phyloP scores from a whole-genome alignment of 2,113 vertebrate species.

The Lontra canadensis region DNA sequence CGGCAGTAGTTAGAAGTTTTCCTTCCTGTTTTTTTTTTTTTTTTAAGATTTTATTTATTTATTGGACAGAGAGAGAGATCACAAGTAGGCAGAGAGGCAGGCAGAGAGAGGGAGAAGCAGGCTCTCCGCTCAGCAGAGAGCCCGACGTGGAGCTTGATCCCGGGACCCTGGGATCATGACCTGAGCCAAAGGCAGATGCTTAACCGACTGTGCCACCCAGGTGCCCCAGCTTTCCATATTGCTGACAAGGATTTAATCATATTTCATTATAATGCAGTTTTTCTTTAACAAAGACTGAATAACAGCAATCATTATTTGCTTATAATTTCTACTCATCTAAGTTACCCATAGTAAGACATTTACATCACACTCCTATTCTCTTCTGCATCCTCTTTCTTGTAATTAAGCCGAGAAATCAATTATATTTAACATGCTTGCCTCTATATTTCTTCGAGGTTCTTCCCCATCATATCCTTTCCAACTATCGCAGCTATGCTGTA shows the following conservation, averaged over 20 bases:
- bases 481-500: not conserved
- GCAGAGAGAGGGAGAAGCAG: no score
- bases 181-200: no score
- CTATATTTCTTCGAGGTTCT: not conserved
- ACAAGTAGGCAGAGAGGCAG: no score
- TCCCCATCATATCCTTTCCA: not conserved
- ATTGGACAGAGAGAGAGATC: no score
- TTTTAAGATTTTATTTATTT: no score
- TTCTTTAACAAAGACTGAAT: not conserved
- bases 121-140: no score
- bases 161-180: no score
- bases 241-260: not conserved
- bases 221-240: not conserved
- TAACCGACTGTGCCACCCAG: no score
- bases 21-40: not conserved
- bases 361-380: not conserved
- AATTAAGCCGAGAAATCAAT: not conserved
- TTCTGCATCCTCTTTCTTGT: not conserved
- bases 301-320: not conserved
- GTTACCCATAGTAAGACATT: not conserved
- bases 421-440: not conserved
- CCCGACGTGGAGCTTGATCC: no score
- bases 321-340: not conserved
- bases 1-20: not conserved
- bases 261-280: not conserved